A percentile compares a stretch with the other conserved stretches of the same genome.
phyloP scores from a whole-genome alignment of 2,113 vertebrate genomes.

The Hyperopisus bebe region DNA sequence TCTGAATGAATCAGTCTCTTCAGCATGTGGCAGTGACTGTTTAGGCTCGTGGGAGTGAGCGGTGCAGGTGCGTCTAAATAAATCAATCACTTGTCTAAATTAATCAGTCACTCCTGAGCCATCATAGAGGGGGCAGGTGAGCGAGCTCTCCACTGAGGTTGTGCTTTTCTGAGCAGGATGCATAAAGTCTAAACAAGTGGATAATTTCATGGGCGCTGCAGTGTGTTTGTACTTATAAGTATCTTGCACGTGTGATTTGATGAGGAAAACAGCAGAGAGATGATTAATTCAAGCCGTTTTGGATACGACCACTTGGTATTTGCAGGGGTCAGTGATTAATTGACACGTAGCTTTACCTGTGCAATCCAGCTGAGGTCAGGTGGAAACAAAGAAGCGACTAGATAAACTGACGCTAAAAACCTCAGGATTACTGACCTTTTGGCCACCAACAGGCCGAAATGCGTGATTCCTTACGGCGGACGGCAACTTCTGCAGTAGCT shows the following conservation, averaged over 20 bases:
- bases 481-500: not conserved
- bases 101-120: not conserved
- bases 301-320: not conserved
- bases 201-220: not conserved
- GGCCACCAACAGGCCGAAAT: not conserved
- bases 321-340: not conserved
- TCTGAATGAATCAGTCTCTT: not conserved
- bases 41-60: not conserved
- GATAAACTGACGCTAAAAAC: not conserved
- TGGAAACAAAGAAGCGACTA: not conserved
- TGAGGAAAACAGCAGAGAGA: not conserved
- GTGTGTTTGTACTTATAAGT: not conserved
- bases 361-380: not conserved
- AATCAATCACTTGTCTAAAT: conserved; percentile 1
- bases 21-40: not conserved
- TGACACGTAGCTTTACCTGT: not conserved
- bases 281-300: not conserved
- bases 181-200: not conserved
- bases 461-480: not conserved
- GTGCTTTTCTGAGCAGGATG: not conserved
- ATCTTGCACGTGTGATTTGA: not conserved
- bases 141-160: not conserved
- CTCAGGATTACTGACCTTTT: not conserved
- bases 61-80: not conserved
- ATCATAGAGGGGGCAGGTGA: not conserved